Conservation (phyloP, 2,113 vertebrate species). For the Andinoacara biseriatus region DNA sequence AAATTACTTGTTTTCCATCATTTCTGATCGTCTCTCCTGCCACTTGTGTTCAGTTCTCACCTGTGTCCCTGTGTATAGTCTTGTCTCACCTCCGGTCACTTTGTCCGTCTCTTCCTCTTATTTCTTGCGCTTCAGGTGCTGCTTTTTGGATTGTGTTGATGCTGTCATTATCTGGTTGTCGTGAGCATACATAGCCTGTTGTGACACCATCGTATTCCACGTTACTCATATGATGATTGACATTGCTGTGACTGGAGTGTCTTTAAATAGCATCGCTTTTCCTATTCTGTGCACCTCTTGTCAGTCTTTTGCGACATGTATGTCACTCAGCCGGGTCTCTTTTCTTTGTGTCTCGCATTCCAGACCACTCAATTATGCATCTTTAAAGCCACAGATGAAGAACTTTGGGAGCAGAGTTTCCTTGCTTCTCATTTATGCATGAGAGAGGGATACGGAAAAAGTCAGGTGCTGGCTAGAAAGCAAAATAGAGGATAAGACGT, state of each 20-base stretch:
- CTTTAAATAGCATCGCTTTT: neutral
- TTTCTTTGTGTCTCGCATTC: conserved; percentile 27
- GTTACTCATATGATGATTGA: neutral
- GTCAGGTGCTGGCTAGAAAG: neutral
- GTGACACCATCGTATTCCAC: neutral
- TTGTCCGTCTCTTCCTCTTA: no score
- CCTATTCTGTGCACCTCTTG: neutral
- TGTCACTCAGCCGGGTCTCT: conserved; percentile 3
- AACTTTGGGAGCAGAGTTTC: conserved; percentile 43
- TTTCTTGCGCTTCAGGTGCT: no score
- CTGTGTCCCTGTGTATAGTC: no score
- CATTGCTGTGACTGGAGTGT: neutral
- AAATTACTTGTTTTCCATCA: neutral
- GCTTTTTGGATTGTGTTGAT: neutral
- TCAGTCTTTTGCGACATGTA: neutral
- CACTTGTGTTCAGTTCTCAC: neutral
- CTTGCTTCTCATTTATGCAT: conserved; percentile 57
- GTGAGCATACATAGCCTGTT: neutral
- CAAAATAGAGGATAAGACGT: conserved; percentile 3
- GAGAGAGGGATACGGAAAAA: conserved; percentile 4
- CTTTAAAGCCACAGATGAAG: conserved; percentile 24
- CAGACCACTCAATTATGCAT: conserved; percentile 43
- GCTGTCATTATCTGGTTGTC: neutral
- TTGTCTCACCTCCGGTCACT: no score
- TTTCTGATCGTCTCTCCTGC: neutral